Conservation (phyloP, 2,113 vertebrate genomes). For the Orcinus orca region DNA sequence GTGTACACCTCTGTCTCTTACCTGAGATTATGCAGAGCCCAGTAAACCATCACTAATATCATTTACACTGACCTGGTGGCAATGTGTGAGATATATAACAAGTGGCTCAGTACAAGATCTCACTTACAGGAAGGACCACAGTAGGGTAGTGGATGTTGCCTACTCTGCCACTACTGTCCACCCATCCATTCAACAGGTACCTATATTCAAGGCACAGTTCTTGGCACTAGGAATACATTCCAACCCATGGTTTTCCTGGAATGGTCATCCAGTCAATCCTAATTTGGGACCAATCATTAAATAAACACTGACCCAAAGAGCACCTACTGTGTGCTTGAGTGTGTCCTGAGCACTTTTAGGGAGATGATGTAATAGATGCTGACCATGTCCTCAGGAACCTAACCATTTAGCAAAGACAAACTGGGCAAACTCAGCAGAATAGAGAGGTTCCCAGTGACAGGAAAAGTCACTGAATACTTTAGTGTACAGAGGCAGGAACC, state of each 20-base stretch:
- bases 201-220: neutral
- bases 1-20: neutral
- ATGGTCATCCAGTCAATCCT: neutral
- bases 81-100: neutral
- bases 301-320: neutral
- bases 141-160: neutral
- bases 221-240: neutral
- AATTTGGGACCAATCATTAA: neutral
- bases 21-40: neutral
- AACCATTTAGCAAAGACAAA: neutral
- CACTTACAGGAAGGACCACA: neutral
- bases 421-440: neutral
- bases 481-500: neutral
- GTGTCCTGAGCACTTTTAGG: neutral
- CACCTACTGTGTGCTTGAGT: neutral
- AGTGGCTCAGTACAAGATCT: neutral
- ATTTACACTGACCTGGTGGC: neutral
- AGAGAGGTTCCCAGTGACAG: neutral
- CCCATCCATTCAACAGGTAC: neutral
- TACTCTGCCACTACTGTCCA: neutral
- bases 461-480: neutral
- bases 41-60: neutral
- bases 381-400: neutral
- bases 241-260: neutral
- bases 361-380: neutral